Evolutionary conservation across 2,113 vertebrate genomes (phyloP).

Genomic region (Fregata magnificens): DNA sequence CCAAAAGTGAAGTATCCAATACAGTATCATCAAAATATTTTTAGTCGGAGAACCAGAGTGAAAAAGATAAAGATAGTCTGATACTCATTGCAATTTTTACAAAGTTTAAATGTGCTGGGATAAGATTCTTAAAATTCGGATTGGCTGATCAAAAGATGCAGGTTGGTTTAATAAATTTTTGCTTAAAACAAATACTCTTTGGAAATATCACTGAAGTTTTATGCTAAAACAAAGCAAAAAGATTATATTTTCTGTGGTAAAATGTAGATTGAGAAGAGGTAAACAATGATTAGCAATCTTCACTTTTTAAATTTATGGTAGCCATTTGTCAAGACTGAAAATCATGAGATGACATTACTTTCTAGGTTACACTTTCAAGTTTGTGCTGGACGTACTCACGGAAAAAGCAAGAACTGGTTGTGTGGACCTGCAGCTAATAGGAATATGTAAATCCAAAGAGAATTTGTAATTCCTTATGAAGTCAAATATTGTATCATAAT

Average conservation of each 20-base stretch:
- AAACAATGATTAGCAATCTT: not conserved
- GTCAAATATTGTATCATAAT: not conserved
- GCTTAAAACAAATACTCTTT: not conserved
- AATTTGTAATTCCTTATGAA: not conserved
- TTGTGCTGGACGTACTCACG: rapidly evolving
- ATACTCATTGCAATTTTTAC: not conserved
- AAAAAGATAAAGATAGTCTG: not conserved
- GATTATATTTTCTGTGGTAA: not conserved
- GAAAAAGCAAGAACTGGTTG: not conserved
- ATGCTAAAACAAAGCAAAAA: not conserved
- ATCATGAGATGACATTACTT: not conserved
- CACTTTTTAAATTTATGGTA: not conserved
- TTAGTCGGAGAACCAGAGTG: not conserved
- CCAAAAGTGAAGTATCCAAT: not conserved
- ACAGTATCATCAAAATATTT: not conserved
- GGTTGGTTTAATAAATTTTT: not conserved
- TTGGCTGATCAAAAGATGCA: not conserved
- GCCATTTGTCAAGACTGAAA: not conserved
- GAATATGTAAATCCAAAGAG: not conserved
- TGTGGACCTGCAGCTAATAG: not conserved
- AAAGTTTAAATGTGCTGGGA: not conserved
- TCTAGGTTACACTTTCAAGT: not conserved
- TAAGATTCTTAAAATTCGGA: not conserved
- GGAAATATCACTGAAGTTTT: not conserved
- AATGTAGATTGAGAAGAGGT: not conserved